These are phyloP conservation scores for Serrognathus titanus DNA, from an alignment of 2,888 invertebrate species.

Conservation along the genomic window DNA sequence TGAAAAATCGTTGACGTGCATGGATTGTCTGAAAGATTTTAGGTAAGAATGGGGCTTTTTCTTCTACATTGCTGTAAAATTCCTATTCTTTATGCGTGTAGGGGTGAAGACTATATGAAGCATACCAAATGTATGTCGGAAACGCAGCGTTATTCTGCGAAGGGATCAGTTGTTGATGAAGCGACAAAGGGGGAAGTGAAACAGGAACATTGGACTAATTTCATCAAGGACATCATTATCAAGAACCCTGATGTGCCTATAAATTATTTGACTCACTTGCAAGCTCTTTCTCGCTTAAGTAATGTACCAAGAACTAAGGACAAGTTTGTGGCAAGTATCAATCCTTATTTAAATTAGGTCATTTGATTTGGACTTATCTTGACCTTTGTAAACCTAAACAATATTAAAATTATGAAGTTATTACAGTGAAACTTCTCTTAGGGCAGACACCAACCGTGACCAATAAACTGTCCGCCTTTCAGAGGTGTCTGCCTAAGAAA, in stretches of 20 bases:
- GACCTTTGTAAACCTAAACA: no score
- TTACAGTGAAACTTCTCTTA: no score
- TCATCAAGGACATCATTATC: conserved; percentile 63
- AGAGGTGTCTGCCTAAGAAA: no score
- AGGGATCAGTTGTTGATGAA: conserved; percentile 64
- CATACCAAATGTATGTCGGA: conserved; percentile 86
- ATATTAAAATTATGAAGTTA: no score
- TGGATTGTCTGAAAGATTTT: conserved; percentile 92
- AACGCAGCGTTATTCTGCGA: conserved; percentile 84
- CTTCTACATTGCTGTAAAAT: conserved; percentile 8
- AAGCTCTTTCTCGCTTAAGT: conserved; percentile 61
- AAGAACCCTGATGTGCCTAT: conserved; percentile 55
- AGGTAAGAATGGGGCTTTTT: conserved; percentile 51
- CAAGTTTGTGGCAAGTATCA: conserved; percentile 62
- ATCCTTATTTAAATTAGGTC: not conserved
- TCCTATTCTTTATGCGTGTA: conserved; percentile 40
- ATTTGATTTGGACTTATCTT: no score
- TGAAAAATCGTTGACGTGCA: conserved; percentile 75
- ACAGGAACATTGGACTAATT: conserved; percentile 79
- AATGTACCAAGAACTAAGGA: conserved; percentile 84
- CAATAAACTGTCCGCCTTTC: no score
- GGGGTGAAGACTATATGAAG: conserved; percentile 69
- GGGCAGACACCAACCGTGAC: no score
- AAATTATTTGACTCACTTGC: conserved; percentile 60
- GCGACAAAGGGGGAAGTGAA: conserved; percentile 83